Evolutionary conservation across 2,113 vertebrate genomes (phyloP).

Genomic region (Bungarus multicinctus): DNA sequence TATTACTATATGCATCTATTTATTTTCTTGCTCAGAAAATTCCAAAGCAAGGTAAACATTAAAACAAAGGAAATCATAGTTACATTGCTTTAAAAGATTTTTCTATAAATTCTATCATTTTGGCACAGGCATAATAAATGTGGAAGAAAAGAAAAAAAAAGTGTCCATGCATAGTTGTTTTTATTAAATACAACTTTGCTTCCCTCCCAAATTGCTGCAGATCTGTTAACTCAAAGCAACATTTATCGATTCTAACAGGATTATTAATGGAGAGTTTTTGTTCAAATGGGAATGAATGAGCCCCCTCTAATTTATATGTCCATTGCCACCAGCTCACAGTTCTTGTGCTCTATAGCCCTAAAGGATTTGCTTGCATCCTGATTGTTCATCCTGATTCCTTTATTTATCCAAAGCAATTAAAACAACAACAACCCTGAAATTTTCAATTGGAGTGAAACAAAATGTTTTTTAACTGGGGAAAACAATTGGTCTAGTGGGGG

Average conservation of each 20-base stretch:
- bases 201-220: neutral
- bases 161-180: neutral
- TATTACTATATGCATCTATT: neutral
- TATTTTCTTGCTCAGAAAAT: neutral
- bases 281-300: neutral
- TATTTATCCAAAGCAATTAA: neutral
- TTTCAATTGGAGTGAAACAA: neutral
- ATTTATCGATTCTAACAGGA: neutral
- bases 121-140: neutral
- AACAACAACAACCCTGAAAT: neutral
- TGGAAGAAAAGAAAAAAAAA: neutral
- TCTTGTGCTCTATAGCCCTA: neutral
- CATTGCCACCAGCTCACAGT: neutral
- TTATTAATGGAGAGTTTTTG: neutral
- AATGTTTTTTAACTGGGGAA: neutral
- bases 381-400: neutral
- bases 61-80: neutral
- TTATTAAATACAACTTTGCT: neutral
- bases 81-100: neutral
- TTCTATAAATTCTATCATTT: neutral
- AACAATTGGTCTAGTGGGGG: neutral
- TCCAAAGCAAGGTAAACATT: neutral
- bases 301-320: neutral
- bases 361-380: neutral
- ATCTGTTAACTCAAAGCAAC: neutral